Evolutionary conservation across 2,113 vertebrate genomes (phyloP), one percentile per base, ranked within the genome.

Genomic region (Marmota flaviventris): DNA sequence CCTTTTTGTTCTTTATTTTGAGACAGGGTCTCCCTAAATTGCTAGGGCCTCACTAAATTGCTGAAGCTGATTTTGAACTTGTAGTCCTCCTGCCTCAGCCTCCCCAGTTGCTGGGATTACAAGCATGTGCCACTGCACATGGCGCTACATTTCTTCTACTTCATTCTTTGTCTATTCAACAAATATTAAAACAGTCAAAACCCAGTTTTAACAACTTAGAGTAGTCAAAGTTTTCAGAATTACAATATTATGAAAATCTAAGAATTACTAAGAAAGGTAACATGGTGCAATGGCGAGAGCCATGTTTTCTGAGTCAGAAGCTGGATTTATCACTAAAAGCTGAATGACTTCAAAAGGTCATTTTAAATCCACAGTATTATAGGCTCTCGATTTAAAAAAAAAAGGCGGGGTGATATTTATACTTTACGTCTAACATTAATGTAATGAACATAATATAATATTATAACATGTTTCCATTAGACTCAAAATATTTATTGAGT

Each of bases 221-320:
- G 29, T 53, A 63, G 24, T 63, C 61, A 25, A 93, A 87, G 13
- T 0, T 72, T 77, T 92, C 63, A 77, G 42, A 70, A 29, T 77
- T 65, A 29, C 34, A 88, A 72, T 83, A 88, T 88, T 34, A 88
- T 77, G 37, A 92, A 76, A 69, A 79, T 39, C 24, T 56, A 81
- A 93, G 48, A 63, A 18, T 58, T 85, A 78, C 32, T 75, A 67
- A 93, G 65, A 81, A 93, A 81, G 25, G 25, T 56, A 69, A 11
- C 56, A 86, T 69, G 34, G 76, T 22, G 67, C 34, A 75, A 32
- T 37, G 8, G 24, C 2, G 42, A 77, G 29, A 92, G n/a, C 77
- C 53, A 63, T 70, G 61, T 87, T 45, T 51, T 96, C 58, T 87
- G 67, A 91, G 20, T 87, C 77, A 96, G 63, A 94, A 63, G n/a